These are phyloP conservation scores for Hirtodrosophila alboralis DNA, from an alignment of 2,888 invertebrate genomes.

Conservation along the genomic window DNA sequence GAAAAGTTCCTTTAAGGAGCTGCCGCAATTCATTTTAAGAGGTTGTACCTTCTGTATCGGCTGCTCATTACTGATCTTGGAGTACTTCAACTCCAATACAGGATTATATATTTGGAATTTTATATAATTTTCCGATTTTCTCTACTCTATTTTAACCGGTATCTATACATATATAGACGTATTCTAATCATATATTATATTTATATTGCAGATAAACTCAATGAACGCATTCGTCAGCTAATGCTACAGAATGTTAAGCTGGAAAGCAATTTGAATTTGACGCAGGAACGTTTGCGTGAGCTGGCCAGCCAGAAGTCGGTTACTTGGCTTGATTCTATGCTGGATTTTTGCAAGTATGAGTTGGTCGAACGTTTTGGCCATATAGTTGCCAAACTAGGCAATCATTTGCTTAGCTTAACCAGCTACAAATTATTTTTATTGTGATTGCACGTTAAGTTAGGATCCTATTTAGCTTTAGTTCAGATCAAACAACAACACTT, in stretches of 20 bases:
- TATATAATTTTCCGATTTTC: no score
- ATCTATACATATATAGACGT: no score
- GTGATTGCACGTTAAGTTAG: constrained; percentile 41
- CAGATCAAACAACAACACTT: constrained; percentile 22
- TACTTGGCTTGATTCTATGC: constrained; percentile 83
- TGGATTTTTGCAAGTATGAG: constrained; percentile 84
- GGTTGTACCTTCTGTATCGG: no score
- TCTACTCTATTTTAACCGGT: no score
- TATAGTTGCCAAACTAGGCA: constrained; percentile 50
- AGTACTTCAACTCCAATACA: no score
- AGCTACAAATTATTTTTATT: constrained; percentile 58
- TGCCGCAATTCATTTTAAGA: no score
- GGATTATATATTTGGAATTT: no score
- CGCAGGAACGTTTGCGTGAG: constrained; percentile 78
- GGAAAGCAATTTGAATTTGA: constrained; percentile 74
- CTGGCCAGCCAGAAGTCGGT: constrained; percentile 80
- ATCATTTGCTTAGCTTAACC: constrained; percentile 52
- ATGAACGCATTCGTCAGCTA: constrained; percentile 78
- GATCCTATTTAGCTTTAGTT: constrained; percentile 35
- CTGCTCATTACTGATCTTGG: no score
- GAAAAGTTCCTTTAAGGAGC: no score
- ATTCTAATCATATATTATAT: no score
- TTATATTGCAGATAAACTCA: constrained; percentile 82
- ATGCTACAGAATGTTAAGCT: constrained; percentile 78
- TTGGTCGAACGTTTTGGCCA: constrained; percentile 52